These are phyloP conservation scores for Hippocampus comes DNA, from an alignment of 2,113 vertebrate genomes.

Conservation along the genomic window DNA sequence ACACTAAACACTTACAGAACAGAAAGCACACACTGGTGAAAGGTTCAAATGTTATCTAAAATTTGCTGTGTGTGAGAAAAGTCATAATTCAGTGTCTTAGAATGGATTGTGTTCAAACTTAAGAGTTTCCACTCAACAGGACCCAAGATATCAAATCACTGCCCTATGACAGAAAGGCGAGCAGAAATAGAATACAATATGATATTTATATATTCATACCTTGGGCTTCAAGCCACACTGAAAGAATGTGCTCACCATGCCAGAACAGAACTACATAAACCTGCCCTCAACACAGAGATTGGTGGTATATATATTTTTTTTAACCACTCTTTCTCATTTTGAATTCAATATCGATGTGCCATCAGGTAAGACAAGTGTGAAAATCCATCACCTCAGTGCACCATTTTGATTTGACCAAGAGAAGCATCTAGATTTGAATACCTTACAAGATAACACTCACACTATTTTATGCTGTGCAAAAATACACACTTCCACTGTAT, in stretches of 20 bases:
- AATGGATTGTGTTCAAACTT: not conserved
- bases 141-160: not conserved
- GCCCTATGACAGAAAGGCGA: conserved; percentile 1
- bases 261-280: conserved; percentile 7
- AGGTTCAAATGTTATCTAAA: not conserved
- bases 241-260: conserved; percentile 9
- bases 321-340: not conserved
- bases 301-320: not conserved
- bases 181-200: conserved; percentile 5
- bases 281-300: conserved; percentile 4
- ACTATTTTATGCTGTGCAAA: conserved; percentile 20
- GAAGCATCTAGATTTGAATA: conserved; percentile 9
- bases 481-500: conserved; percentile 26
- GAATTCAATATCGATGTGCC: not conserved
- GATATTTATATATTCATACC: conserved; percentile 11
- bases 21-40: not conserved
- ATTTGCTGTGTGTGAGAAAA: not conserved
- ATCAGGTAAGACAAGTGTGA: not conserved
- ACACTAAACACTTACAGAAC: not conserved
- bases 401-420: conserved; percentile 10
- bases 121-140: not conserved
- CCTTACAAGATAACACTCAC: conserved; percentile 20
- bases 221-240: conserved; percentile 4
- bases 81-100: not conserved
- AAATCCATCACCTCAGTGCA: not conserved